Evolutionary conservation across 2,888 invertebrate genomes (phyloP), one percentile per base, ranked within the genome.

Genomic region (Pterostichus madidus): DNA sequence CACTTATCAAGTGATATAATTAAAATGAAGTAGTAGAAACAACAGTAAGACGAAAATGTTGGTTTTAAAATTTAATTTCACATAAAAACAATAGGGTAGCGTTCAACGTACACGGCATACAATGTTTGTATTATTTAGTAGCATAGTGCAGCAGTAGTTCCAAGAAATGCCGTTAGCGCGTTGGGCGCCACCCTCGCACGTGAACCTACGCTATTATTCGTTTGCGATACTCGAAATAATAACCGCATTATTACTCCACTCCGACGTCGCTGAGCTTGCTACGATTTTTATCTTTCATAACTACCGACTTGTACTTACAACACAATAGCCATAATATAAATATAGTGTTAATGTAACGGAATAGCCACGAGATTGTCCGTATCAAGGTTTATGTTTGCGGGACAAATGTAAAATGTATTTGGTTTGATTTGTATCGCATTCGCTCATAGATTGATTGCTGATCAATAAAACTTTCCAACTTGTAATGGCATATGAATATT

Each of bases 171-270:
- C 44, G 39, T 17, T 44, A 71, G 68, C 44, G 68, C 56, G 56
- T 15, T 7, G 3, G 56, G 56, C 56, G 56, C 17, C 56, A 56
- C 68, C 31, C 39, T 44, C 44, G 10, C 68, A 71, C 44, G 39
- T 39, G 68, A 71, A 71, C 44, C 68, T 15, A 11, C 68, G 44
- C 44, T 24, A 71, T 71, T 71, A 71, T 71, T 71, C 68, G 68
- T 71, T 71, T 44, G 68, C 68, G 68, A 71, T 71, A 71, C 68
- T 71, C 44, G 68, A 71, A 71, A 71, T 71, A 71, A 71, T 71
- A 64, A 71, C 68, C 8, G 39, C 68, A 44, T 71, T 71, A 71
- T 71, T 71, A 71, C 39, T 39, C 64, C 24, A 24, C n/a, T 6
- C 64, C 32, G 59, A 15, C 8, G 39, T 15, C 61, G n/a, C 24